phyloP scores from a whole-genome alignment of 2,888 invertebrate genomes.

The Alcis repandata region DNA sequence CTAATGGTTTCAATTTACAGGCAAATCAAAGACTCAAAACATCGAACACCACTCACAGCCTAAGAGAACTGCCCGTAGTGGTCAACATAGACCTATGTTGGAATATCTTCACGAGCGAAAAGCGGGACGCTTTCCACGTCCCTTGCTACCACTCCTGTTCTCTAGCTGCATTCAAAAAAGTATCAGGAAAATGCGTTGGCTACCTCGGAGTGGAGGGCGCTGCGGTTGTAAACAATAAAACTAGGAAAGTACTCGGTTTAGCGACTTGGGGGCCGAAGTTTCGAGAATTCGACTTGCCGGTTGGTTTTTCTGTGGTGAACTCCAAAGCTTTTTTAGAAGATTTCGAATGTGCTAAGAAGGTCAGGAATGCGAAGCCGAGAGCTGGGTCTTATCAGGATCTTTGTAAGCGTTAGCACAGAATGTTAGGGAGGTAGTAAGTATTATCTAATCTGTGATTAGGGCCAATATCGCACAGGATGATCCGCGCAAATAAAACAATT shows the following conservation, averaged over 20 bases:
- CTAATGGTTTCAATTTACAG: slow-evolving; percentile 1
- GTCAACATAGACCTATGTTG: slow-evolving; percentile 59
- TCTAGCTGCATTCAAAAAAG: slow-evolving; percentile 42
- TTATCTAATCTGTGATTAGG: too few relatives aligned
- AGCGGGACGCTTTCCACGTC: slow-evolving; percentile 52
- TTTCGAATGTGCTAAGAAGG: slow-evolving; percentile 62
- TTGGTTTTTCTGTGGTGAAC: slow-evolving; percentile 68
- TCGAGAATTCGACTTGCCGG: slow-evolving; percentile 57
- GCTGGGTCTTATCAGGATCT: slow-evolving; percentile 61
- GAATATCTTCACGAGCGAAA: slow-evolving; percentile 51
- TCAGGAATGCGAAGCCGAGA: slow-evolving; percentile 48
- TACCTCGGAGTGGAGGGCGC: slow-evolving; percentile 69
- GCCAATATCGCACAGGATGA: too few relatives aligned
- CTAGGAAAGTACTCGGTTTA: slow-evolving; percentile 61
- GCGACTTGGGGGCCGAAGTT: slow-evolving; percentile 66
- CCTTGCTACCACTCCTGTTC: slow-evolving; percentile 72
- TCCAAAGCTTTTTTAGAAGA: slow-evolving; percentile 63
- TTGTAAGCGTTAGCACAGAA: slow-evolving; percentile 48
- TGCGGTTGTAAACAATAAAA: slow-evolving; percentile 56
- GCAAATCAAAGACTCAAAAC: too few relatives aligned
- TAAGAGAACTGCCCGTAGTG: slow-evolving; percentile 58
- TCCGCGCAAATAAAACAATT: not conserved
- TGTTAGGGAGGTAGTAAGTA: too few relatives aligned
- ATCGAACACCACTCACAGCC: slow-evolving; percentile 13
- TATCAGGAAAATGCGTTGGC: slow-evolving; percentile 45